Evolutionary conservation across 2,888 invertebrate species (phyloP), one percentile per base, ranked within the genome.

Genomic region (Cephus rjabovi): DNA sequence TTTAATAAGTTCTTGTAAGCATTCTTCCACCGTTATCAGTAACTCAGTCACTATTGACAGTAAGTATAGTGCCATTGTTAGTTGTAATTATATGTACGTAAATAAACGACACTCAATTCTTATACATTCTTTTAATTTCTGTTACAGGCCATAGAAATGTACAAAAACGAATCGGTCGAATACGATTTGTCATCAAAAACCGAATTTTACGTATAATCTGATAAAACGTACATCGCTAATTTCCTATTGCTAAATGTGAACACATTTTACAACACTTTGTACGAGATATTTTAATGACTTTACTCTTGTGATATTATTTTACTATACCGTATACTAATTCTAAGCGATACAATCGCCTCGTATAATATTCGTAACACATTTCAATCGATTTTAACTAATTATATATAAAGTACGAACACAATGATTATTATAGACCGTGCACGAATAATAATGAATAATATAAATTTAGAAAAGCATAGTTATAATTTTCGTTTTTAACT

Each of bases 101-200:
- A 56, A 23, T 56, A 15, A 56, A 9, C 4, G 56, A 56, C 1
- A 9, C 2, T 56, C 23, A 9, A 74, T 69, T 75, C 31, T 15
- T n/a, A 33, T 30, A 12, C 0, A 40, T n/a, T 4, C 4, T 71
- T 68, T 40, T 12, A 37, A 30, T 76, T 76, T 74, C 73, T 74
- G 76, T 88, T 88, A 33, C 89, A 93, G 93, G 90, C 91, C 69
- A 87, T 93, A 77, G 90, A 91, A 79, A 89, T 92, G 85, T 92
- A 92, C 86, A 90, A 92, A 80, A 92, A 92, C 75, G 93, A 92
- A 79, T 91, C 91, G 68, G 83, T 92, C 30, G 92, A 93, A 75
- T 91, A 87, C 77, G 91, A 92, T 70, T 84, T 92, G 77, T 89
- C 91, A 69, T 90, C 92, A 35, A 93, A 92, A 83, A 87, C 88